These are phyloP conservation scores for Acanthaster planci DNA, from an alignment of 35 echinoderm and acorn worm genomes.

Conservation along the genomic window DNA sequence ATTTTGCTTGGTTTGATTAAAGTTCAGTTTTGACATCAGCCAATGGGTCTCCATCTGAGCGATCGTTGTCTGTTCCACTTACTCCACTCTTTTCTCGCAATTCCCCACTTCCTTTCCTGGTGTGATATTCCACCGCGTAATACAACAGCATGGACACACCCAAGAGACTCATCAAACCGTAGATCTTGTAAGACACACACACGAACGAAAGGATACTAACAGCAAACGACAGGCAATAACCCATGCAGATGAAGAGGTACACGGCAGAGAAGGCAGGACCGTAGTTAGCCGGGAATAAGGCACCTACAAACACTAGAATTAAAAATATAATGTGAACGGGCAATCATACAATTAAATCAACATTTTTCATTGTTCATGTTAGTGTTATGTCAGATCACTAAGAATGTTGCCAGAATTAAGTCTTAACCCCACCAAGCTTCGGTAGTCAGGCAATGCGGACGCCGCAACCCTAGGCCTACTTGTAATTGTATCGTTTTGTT, in stretches of 20 bases:
- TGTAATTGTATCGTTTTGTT: too few species aligned
- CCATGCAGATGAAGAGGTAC: slow-evolving; percentile 43
- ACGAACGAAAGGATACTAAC: slow-evolving; percentile 39
- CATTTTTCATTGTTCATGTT: neutral
- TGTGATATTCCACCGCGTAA: neutral
- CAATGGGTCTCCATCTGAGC: too few species aligned
- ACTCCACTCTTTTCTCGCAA: too few species aligned
- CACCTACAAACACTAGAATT: slow-evolving; percentile 56
- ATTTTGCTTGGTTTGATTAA: too few species aligned
- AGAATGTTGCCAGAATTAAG: neutral
- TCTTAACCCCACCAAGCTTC: neutral
- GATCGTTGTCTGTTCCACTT: too few species aligned
- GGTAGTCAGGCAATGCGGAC: neutral
- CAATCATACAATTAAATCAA: neutral
- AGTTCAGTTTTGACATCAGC: too few species aligned
- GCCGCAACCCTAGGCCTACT: too few species aligned
- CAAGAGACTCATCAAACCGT: neutral
- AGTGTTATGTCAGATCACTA: neutral
- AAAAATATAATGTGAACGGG: neutral
- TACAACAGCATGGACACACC: neutral
- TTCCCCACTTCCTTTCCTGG: too few species aligned
- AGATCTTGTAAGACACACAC: slow-evolving; percentile 55
- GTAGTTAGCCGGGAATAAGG: slow-evolving; percentile 51
- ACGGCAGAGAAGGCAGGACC: slow-evolving; percentile 65
- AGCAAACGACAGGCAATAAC: slow-evolving; percentile 56